Evolutionary conservation across 2,888 invertebrate genomes (phyloP).

Genomic region (Clostera curtula): DNA sequence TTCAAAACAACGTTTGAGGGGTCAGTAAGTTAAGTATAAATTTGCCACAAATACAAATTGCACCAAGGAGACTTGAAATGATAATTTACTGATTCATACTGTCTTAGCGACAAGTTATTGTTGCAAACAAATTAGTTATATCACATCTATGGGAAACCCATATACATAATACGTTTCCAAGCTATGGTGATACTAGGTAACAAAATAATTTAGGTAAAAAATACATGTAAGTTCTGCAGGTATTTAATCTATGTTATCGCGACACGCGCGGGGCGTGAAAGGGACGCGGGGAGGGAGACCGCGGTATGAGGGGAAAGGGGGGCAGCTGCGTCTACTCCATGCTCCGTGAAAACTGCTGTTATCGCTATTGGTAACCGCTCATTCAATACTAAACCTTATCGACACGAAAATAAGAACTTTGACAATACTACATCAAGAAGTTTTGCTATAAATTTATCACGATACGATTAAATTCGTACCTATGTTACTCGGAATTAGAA

Average conservation of each 20-base stretch:
- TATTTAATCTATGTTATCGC: conserved; percentile 43
- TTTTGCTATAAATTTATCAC: conserved; percentile 13
- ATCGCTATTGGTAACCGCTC: conserved; percentile 32
- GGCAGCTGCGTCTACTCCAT: conserved; percentile 69
- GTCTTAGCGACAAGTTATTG: no score
- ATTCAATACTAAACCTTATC: conserved; percentile 22
- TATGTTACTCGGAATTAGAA: conserved; percentile 4
- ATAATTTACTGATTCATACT: no score
- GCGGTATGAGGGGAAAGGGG: conserved; percentile 33
- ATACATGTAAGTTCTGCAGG: not conserved
- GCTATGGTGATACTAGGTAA: conserved; percentile 1
- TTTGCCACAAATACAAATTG: no score
- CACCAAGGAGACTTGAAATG: no score
- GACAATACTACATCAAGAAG: conserved; percentile 2
- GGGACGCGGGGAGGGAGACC: conserved; percentile 30
- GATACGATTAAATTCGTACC: conserved; percentile 12
- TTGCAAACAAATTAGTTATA: no score
- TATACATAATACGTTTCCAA: no score
- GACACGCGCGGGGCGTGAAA: conserved; percentile 57
- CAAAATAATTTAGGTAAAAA: no score
- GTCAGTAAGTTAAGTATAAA: no score
- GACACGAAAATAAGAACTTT: accelerated
- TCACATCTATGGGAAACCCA: no score
- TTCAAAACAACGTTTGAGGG: no score
- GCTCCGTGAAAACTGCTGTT: conserved; percentile 59